Base-by-base conservation (phyloP, 2,797 vertebrate genomes). In the Enteromius thamalakanensis region DNA sequence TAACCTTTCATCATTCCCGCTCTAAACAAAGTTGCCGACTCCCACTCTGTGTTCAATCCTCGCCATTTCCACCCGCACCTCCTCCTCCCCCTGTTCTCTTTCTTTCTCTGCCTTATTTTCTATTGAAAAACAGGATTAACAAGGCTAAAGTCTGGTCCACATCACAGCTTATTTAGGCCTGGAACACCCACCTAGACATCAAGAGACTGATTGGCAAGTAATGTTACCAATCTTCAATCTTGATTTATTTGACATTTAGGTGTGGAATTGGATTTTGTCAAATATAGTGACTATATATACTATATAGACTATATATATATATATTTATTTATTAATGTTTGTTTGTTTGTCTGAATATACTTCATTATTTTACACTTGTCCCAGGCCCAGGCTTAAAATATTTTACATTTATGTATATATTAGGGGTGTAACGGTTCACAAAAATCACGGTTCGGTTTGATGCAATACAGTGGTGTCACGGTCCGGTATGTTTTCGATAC, bases 1-100 rank as follows among this genome's bases (percentile, higher is more conserved):
- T 90, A 90, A 93, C 91, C 91, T 94, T 93, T 92, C 90, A 93
- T 94, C 92, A 90, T 11, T 49, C 79, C 83, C 58, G 40, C 84
- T 89, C 83, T 87, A 89, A 91, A 90, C 90, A 88, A 83, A 83
- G 87, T 91, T 91, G 77, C 89, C 60, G 81, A 92, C 91, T 92
- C 91, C 90, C 89, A 90, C 91, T 83, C 87, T 80, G 85, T 82
- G 80, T 83, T 87, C 72, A 88, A 86, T 87, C 84, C 74, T 87
- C 67, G 23, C 53, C 45, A 47, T 67, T 69, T 83, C 47, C 65
- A 58, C 72, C 29, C 51, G 51, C 51, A 75, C 51, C 71, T 34
- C 70, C 74, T 80, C 85, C 49, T n/a, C 58, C 60, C 21, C 79
- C 62, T 37, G 26, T 49, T 71, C 51, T 3, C 40, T 80, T 69